A percentile compares a stretch with the other conserved stretches of the same genome.
Evolutionary conservation across 2,888 invertebrate genomes (phyloP).

Genomic region (Cinara cedri): DNA sequence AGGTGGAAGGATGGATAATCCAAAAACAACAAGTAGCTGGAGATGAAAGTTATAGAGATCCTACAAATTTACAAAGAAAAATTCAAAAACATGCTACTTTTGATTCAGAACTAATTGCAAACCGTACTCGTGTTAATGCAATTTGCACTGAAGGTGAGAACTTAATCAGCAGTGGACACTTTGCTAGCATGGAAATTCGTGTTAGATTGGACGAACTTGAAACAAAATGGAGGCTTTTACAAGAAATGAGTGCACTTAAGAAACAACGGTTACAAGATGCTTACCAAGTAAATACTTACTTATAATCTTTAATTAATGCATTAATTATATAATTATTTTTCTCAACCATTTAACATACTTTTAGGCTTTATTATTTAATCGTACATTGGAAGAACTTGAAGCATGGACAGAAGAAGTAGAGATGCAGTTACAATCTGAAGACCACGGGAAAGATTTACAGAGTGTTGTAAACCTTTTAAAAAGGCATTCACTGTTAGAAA

Average conservation of each 20-base stretch:
- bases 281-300: conserved; percentile 66
- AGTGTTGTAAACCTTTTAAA: conserved; percentile 84
- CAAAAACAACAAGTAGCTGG: conserved; percentile 91
- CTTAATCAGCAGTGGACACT: conserved; percentile 79
- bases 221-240: conserved; percentile 83
- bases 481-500: conserved; percentile 81
- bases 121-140: conserved; percentile 82
- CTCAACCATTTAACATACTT: background rate
- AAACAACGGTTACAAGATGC: conserved; percentile 86
- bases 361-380: conserved; percentile 81
- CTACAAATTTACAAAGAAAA: conserved; percentile 95
- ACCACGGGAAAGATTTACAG: conserved; percentile 86
- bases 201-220: conserved; percentile 83
- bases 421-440: conserved; percentile 74
- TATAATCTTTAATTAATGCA: background rate
- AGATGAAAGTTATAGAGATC: conserved; percentile 93
- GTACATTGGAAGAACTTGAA: conserved; percentile 90
- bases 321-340: background rate
- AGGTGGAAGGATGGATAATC: conserved; percentile 87
- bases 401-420: conserved; percentile 92
- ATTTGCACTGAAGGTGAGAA: conserved; percentile 81
- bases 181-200: conserved; percentile 84
- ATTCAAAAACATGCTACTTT: conserved; percentile 95
- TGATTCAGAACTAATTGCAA: conserved; percentile 91
- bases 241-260: conserved; percentile 81